These are phyloP conservation scores for Rapana venosa DNA, from an alignment of 2,888 invertebrate species.

Conservation along the genomic window DNA sequence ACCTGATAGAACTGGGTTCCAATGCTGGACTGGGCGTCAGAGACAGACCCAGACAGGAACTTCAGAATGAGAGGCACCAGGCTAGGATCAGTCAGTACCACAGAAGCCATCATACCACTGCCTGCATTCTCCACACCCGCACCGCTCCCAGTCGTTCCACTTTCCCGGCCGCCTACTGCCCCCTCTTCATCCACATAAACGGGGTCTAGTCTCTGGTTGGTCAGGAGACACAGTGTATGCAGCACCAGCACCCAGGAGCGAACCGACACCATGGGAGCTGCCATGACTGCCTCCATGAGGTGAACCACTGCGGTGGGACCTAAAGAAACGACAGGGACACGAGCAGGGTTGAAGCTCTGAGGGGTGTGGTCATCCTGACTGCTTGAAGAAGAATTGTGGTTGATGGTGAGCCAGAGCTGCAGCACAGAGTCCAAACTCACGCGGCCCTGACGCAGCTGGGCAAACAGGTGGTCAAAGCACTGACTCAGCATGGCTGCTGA, in stretches of 20 bases:
- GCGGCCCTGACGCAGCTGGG: conserved; percentile 83
- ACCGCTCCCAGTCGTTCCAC: not conserved
- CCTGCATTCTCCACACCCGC: not conserved
- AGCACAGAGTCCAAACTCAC: conserved; percentile 90
- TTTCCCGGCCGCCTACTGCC: conserved; percentile 41
- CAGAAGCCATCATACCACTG: conserved; percentile 65
- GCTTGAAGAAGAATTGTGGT: conserved; percentile 81
- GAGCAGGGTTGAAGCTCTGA: conserved; percentile 67
- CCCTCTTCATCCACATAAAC: conserved; percentile 48
- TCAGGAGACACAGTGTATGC: conserved; percentile 86
- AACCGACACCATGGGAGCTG: conserved; percentile 80
- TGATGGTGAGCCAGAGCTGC: conserved; percentile 91
- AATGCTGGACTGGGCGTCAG: conserved; percentile 55
- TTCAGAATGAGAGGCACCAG: conserved; percentile 71
- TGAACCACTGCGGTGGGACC: conserved; percentile 83
- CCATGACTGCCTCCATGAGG: conserved; percentile 80
- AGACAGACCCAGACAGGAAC: conserved; percentile 73
- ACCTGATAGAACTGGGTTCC: conserved; percentile 58
- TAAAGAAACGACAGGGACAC: conserved; percentile 83
- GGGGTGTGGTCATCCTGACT: conserved; percentile 63
- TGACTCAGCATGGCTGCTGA: conserved; percentile 83
- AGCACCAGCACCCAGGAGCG: conserved; percentile 89
- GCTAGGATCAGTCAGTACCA: conserved; percentile 72
- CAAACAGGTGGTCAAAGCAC: conserved; percentile 86
- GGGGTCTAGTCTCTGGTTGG: conserved; percentile 81